Conservation (phyloP, 2,797 vertebrate genomes). For the Rhinogobio ventralis region DNA sequence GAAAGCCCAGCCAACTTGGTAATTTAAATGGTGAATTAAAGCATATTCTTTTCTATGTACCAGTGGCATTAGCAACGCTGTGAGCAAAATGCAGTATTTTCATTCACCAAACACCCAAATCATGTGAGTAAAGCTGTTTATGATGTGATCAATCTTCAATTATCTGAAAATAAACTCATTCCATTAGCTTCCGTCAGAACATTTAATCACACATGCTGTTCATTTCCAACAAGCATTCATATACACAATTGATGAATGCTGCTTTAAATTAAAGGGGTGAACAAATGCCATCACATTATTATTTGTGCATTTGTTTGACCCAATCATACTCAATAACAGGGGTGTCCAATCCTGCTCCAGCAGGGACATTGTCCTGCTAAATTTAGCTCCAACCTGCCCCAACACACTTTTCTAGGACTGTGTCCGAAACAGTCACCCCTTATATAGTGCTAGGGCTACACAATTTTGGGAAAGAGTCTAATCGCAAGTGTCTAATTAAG, state of each 20-base stretch:
- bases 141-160: neutral
- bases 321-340: neutral
- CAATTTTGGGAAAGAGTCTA: neutral
- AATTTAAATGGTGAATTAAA: slow-evolving; percentile 7
- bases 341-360: neutral
- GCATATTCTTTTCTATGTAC: neutral
- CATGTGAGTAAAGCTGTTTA: neutral
- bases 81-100: neutral
- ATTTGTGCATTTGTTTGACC: neutral
- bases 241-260: neutral
- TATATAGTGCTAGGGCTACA: neutral
- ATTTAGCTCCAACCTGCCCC: neutral
- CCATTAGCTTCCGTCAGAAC: neutral
- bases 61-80: neutral
- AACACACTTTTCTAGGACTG: neutral
- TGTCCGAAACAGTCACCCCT: neutral
- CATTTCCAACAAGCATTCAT: neutral
- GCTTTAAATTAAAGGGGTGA: neutral
- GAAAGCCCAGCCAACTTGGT: neutral
- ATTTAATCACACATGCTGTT: neutral
- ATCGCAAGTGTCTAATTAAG: neutral
- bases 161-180: slow-evolving; percentile 3
- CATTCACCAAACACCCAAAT: neutral
- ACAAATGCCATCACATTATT: neutral
- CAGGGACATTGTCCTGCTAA: neutral